These are phyloP conservation scores for Apamea sordens DNA, from an alignment of 2,888 invertebrate genomes.

Conservation along the genomic window DNA sequence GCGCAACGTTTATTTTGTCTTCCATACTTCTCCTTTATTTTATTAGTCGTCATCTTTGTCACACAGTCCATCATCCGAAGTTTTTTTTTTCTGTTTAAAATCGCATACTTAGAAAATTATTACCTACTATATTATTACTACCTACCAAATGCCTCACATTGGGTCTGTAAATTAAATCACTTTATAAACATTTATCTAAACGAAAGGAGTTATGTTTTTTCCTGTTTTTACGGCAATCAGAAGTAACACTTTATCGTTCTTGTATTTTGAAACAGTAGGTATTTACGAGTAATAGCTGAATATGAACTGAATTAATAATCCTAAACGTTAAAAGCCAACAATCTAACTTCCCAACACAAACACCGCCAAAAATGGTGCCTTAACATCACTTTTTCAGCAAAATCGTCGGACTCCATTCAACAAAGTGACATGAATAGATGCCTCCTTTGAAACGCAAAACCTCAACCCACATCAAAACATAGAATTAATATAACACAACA, in stretches of 20 bases:
- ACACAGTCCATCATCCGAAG: neutral
- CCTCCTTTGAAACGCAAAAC: conserved; percentile 68
- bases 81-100: neutral
- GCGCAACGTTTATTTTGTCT: neutral
- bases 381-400: conserved; percentile 48
- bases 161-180: neutral
- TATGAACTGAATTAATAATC: conserved; percentile 1
- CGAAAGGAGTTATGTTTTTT: neutral
- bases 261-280: neutral
- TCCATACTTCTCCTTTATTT: neutral
- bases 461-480: conserved; percentile 77
- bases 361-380: conserved; percentile 39
- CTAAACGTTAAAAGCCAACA: conserved; percentile 34
- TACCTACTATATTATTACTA: neutral
- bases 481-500: conserved; percentile 79
- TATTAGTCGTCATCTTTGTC: neutral
- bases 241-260: neutral
- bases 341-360: conserved; percentile 25
- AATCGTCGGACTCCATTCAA: conserved; percentile 61
- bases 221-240: neutral
- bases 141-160: neutral
- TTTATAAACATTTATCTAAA: neutral
- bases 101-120: no score
- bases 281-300: neutral
- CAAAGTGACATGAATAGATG: conserved; percentile 69